Base-by-base conservation (phyloP, 2,888 invertebrate genomes). In the Synergus gifuensis region DNA sequence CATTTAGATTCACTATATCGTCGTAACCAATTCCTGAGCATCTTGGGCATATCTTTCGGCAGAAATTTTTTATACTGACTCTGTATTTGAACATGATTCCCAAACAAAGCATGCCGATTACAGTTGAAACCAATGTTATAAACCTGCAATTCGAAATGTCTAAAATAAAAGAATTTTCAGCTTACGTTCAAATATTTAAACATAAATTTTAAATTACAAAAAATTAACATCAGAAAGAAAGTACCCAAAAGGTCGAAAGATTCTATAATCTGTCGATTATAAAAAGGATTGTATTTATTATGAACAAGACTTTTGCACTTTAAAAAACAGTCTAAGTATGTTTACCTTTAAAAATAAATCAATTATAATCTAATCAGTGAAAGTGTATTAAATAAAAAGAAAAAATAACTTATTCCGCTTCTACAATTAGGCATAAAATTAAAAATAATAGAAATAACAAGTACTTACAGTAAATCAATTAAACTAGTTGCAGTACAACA, bases 401-500 rank as follows among this genome's bases (percentile, higher is more conserved):
- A 0, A 28, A 28, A 62, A 28, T 5, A 62, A 62, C 4, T 62
- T 4, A 1, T 5, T 28, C 22, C 4, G 9, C 62, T 14, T 22
- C 28, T 14, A 28, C 4, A 3, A 14, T 12, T 14, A 14, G 2
- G 14, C 5, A 18, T 18, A 18, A 3, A 58, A 18, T 58, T 62
- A 5, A 1, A 14, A 28, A 14, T 28, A 28, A 62, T 62, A 14
- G 28, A 54, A 66, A 64, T 42, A 44, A 62, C 16, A 42, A 40
- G 62, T 9, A 78, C 78, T 78, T 67, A 78, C 78, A 60, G 60
- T 22, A 78, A 42, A 67, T 60, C 60, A 8, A 46, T 14, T 16
- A 73, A 60, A 58, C 7, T 22, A 22, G 12, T 69, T 63, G 42
- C n/a, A 22, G 77, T n/a, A 77, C 89, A 89, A 77, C 89, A 90